These are phyloP conservation scores for Drosophila busckii DNA, from an alignment of 1,140 invertebrate species.

Conservation along the genomic window DNA sequence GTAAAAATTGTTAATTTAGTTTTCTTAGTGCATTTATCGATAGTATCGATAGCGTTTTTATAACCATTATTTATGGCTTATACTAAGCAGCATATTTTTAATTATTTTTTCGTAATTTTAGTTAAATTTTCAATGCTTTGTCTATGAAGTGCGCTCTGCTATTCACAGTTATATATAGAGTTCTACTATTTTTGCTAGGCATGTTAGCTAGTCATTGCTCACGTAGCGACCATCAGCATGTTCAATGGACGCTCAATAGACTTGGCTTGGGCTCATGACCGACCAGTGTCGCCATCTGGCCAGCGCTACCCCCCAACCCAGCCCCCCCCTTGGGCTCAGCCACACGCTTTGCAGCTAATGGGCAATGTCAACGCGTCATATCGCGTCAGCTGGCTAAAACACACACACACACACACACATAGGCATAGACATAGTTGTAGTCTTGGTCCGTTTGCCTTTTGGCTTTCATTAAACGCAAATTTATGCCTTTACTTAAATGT, in stretches of 20 bases:
- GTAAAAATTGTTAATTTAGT: too few relatives aligned
- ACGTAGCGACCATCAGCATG: slow-evolving; percentile 11
- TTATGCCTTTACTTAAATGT: slow-evolving; percentile 75
- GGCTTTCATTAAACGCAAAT: slow-evolving; percentile 75
- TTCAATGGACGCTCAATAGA: slow-evolving; percentile 54
- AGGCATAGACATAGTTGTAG: background rate
- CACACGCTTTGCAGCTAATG: background rate
- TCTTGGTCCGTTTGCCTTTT: slow-evolving; percentile 23
- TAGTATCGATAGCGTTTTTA: too few relatives aligned
- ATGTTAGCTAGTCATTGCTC: too few relatives aligned
- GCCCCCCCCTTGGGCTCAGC: background rate
- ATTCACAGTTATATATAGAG: too few relatives aligned
- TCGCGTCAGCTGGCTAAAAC: slow-evolving; percentile 33
- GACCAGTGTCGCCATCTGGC: slow-evolving; percentile 40
- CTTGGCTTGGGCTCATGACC: slow-evolving; percentile 11
- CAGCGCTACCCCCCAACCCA: slow-evolving; percentile 35
- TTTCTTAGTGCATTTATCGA: too few relatives aligned
- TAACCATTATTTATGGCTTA: too few relatives aligned
- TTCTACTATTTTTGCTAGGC: too few relatives aligned
- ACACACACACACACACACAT: slow-evolving; percentile 16
- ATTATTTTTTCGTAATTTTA: too few relatives aligned
- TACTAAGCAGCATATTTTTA: too few relatives aligned
- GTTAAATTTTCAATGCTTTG: too few relatives aligned
- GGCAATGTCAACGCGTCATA: slow-evolving; percentile 7
- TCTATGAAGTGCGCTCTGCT: too few relatives aligned